A percentile compares a stretch with the other conserved stretches of the same genome.
phyloP scores from a whole-genome alignment of 2,888 invertebrate genomes.

The Eupithecia exiguata region DNA sequence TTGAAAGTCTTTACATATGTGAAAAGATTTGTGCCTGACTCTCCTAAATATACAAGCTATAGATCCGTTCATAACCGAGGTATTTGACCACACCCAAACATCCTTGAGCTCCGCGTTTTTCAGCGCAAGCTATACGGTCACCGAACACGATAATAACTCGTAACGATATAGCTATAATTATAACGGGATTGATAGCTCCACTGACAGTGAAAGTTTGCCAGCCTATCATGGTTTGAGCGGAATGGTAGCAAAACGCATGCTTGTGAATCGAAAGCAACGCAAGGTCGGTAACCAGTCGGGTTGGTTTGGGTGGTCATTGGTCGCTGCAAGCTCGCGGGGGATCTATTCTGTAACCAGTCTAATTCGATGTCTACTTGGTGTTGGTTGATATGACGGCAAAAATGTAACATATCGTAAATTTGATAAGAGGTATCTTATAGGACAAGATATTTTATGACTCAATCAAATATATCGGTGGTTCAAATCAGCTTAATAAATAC shows the following conservation, averaged over 20 bases:
- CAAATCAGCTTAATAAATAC: neutral
- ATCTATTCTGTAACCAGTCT: slow-evolving; percentile 17
- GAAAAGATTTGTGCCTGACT: neutral
- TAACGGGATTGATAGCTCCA: slow-evolving; percentile 30
- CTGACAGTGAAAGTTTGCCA: slow-evolving; percentile 48
- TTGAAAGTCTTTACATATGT: neutral
- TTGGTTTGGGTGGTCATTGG: slow-evolving; percentile 52
- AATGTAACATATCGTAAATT: neutral
- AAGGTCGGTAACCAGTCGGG: slow-evolving; percentile 63
- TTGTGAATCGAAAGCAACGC: slow-evolving; percentile 64
- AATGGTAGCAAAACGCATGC: slow-evolving; percentile 50
- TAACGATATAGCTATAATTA: slow-evolving; percentile 34
- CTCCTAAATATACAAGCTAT: neutral
- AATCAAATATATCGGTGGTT: neutral
- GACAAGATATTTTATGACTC: neutral
- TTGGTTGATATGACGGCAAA: neutral
- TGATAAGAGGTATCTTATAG: neutral
- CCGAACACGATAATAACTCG: slow-evolving; percentile 26
- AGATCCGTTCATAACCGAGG: neutral
- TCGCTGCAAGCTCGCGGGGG: slow-evolving; percentile 25
- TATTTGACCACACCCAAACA: slow-evolving; percentile 13
- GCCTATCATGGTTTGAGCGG: slow-evolving; percentile 40
- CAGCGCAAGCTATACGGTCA: slow-evolving; percentile 20
- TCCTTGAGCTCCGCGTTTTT: slow-evolving; percentile 16
- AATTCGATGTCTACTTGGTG: slow-evolving; percentile 4